phyloP scores from a whole-genome alignment of 1,140 invertebrate genomes.

The Ruditapes philippinarum region DNA sequence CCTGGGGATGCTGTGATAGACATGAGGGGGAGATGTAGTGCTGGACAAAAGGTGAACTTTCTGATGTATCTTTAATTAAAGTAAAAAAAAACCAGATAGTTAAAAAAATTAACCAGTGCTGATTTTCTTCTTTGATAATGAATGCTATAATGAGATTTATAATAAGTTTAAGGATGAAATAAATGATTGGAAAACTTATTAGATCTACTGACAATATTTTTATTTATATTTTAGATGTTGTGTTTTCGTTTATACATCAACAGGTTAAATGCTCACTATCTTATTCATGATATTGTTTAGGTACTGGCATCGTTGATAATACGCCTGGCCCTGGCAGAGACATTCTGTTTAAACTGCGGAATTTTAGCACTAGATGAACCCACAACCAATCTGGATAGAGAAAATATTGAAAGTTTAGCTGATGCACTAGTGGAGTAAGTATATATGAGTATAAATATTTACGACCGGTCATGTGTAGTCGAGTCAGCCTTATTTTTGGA shows the following conservation, averaged over 20 bases:
- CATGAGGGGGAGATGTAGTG: constrained; percentile 99
- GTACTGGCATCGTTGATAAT: constrained; percentile 97
- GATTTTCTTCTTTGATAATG: too few species aligned
- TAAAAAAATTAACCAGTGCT: too few species aligned
- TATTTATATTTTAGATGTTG: too few species aligned
- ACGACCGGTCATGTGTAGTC: too few species aligned
- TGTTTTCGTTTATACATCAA: too few species aligned
- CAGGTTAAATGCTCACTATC: not conserved
- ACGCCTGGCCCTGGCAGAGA: constrained; percentile 97
- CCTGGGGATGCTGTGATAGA: constrained; percentile 94
- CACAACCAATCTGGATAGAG: constrained; percentile 98
- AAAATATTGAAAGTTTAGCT: constrained; percentile 96
- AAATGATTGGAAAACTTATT: too few species aligned
- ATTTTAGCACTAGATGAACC: constrained; percentile 99
- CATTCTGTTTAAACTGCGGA: constrained; percentile 96
- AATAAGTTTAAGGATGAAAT: too few species aligned
- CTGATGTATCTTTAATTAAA: too few species aligned
- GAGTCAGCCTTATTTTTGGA: too few species aligned
- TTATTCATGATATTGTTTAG: constrained; percentile 79
- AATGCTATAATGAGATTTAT: too few species aligned
- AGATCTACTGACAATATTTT: too few species aligned
- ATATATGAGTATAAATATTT: not conserved
- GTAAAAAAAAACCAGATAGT: too few species aligned
- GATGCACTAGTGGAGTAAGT: constrained; percentile 92
- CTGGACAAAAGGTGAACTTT: constrained; percentile 95